A percentile compares a stretch with the other conserved stretches of the same genome.
phyloP scores from a whole-genome alignment of 2,888 invertebrate genomes.

The Drosophila histrio region DNA sequence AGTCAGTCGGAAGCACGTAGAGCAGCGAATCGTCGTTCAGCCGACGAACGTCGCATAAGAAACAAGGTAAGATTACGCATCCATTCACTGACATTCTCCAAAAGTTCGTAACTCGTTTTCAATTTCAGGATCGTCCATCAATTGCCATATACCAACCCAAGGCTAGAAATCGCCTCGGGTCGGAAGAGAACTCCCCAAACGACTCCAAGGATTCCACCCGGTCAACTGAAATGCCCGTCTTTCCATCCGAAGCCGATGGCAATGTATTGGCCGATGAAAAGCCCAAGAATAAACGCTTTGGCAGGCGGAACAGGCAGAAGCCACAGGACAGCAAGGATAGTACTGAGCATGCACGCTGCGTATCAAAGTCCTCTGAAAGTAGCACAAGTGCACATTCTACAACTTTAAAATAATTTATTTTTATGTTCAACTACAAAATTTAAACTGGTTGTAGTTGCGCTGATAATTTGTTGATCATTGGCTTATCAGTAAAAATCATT shows the following conservation, averaged over 20 bases:
- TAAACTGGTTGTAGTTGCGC: not conserved
- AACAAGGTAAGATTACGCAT: constrained; percentile 76
- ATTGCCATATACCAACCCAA: constrained; percentile 95
- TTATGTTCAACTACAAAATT: not conserved
- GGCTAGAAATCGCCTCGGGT: constrained; percentile 64
- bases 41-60: constrained; percentile 81
- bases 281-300: constrained; percentile 32
- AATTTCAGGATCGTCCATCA: constrained; percentile 91
- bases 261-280: constrained; percentile 37
- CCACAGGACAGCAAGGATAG: constrained; percentile 26
- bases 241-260: constrained; percentile 31
- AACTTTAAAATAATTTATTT: constrained; percentile 20
- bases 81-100: not conserved
- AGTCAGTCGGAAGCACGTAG: constrained; percentile 8
- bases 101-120: not conserved
- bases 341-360: constrained; percentile 16
- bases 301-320: constrained; percentile 55
- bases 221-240: not conserved
- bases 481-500: constrained; percentile 83
- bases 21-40: constrained; percentile 44
- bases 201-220: constrained; percentile 23
- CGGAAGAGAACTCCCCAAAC: constrained; percentile 66
- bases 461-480: not conserved
- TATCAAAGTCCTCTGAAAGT: constrained; percentile 65
- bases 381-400: constrained; percentile 41